phyloP scores from a whole-genome alignment of 2,888 invertebrate species.

The Pseudococcus jackbeardsleyi region DNA sequence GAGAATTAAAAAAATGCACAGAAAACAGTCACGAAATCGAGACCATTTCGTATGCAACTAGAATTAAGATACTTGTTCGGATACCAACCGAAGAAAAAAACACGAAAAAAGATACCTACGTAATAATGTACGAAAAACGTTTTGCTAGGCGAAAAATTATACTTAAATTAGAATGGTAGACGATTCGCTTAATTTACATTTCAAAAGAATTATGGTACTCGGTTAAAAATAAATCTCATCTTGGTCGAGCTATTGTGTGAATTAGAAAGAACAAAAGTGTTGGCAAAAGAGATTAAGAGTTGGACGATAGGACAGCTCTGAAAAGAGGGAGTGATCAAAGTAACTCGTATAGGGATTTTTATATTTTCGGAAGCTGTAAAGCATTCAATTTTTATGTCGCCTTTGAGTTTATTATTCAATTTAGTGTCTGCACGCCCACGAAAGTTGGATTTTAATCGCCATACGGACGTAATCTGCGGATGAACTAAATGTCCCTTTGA shows the following conservation, averaged over 20 bases:
- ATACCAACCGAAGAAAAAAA: background rate
- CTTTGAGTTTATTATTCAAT: background rate
- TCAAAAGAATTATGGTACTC: constrained; percentile 29
- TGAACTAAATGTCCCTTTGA: too few relatives aligned
- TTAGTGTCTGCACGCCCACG: background rate
- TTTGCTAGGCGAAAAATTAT: constrained; percentile 42
- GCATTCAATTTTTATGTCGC: background rate
- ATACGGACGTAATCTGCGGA: too few relatives aligned
- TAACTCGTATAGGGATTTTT: background rate
- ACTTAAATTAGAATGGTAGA: constrained; percentile 50
- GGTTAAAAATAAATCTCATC: constrained; percentile 41
- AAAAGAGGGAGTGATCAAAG: background rate
- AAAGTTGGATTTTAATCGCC: too few relatives aligned
- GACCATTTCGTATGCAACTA: background rate
- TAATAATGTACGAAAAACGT: constrained; percentile 16
- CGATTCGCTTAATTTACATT: constrained; percentile 50
- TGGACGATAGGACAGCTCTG: background rate
- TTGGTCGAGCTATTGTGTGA: constrained; percentile 15
- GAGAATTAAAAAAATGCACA: background rate
- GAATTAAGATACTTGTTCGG: background rate
- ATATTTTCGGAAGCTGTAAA: background rate
- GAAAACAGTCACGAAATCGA: background rate
- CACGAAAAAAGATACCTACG: background rate
- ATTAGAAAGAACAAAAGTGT: constrained; percentile 36
- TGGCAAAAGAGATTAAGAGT: background rate